Conservation (phyloP, 2,888 invertebrate genomes). For the Arctia plantaginis region DNA sequence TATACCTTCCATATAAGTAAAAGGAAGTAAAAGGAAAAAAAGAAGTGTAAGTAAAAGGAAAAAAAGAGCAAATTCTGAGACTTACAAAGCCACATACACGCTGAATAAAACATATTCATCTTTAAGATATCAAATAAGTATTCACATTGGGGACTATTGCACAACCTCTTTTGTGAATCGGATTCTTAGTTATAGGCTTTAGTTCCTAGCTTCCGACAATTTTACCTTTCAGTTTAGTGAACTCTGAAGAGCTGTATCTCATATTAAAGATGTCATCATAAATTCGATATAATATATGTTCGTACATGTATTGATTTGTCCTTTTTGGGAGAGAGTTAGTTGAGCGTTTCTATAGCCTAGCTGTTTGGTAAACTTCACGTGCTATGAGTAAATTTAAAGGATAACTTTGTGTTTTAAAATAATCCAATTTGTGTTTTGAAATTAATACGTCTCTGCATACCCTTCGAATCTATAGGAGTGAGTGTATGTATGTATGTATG, state of each 20-base stretch:
- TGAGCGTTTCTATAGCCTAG: too few species aligned
- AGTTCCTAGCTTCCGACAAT: background rate
- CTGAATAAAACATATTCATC: slow-evolving; percentile 43
- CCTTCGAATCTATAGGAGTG: background rate
- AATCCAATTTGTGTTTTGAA: background rate
- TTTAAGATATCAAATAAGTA: slow-evolving; percentile 28
- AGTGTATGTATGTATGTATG: too few species aligned
- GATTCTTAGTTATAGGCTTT: background rate
- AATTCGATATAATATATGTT: too few species aligned
- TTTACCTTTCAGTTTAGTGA: background rate
- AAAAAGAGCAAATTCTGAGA: slow-evolving; percentile 12
- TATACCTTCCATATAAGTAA: slow-evolving; percentile 16
- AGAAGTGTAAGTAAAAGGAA: too few species aligned
- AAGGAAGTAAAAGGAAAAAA: too few species aligned
- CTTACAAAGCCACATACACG: slow-evolving; percentile 20
- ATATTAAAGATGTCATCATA: background rate
- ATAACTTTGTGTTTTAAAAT: background rate
- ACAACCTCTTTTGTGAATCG: slow-evolving; percentile 6
- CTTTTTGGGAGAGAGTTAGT: too few species aligned
- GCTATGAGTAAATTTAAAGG: too few species aligned
- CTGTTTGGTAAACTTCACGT: background rate
- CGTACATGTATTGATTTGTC: too few species aligned
- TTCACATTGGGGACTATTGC: slow-evolving; percentile 8
- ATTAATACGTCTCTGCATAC: background rate
- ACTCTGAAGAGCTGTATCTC: background rate